Base-by-base conservation (phyloP, 2,113 vertebrate species). In the Pao palembangensis region DNA sequence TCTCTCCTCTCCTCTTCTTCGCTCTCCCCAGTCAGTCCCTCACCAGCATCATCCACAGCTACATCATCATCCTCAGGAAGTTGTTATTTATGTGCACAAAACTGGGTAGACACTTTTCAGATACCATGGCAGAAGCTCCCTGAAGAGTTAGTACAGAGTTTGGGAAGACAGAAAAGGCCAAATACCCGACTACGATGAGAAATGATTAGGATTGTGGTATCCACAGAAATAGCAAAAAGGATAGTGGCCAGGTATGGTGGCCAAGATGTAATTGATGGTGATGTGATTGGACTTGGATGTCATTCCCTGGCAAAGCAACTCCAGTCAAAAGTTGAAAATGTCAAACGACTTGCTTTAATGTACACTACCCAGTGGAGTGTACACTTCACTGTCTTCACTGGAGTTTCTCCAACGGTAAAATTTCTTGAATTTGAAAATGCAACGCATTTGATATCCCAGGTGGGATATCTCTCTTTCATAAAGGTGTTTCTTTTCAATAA, bases 331-430 rank as follows among this genome's bases (percentile, higher is more conserved):
- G 25, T 28, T 28, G 25, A 28, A 28, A 28, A 28, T 28, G 25
- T 28, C 25, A 28, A 28, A 28, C 2, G 25, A 28, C 25, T 6
- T 28, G 25, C 12, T 60, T 55, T 1, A 59, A 59, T 42, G 61
- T 65, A 7, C 54, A 66, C 13, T 76, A 58, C 8, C 58, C 54
- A 41, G 58, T 23, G n/a, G 44, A 56, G 34, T n/a, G n/a, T n/a
- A n/a, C n/a, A n/a, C n/a, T n/a, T 47, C 67, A 66, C 51, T 56
- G 48, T 75, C 67, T 19, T 58, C 72, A 20, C 58, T 71, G 34
- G 67, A 76, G 53, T 61, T 61, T 31, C 48, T 61, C 31, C 47
- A 51, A 38, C 28, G 28, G 58, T 51, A 61, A 21, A 17, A 28
- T 1, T 10, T 44, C 13, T 28, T n/a, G 17, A 6, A 47, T 47